phyloP scores from a whole-genome alignment of 2,797 vertebrate species.

The Zalophus californianus region DNA sequence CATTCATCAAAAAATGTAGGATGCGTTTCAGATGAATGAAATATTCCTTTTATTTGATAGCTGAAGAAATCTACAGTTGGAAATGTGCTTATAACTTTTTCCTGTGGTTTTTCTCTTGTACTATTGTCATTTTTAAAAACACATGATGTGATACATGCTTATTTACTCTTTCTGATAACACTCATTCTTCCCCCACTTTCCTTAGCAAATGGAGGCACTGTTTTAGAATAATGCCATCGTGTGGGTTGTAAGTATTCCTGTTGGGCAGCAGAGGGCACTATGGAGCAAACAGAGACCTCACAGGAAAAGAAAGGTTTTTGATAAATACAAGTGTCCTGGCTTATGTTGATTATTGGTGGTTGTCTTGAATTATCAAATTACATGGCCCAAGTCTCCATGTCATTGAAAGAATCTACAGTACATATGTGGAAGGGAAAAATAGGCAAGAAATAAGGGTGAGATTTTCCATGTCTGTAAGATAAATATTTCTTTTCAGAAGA shows the following conservation, averaged over 20 bases:
- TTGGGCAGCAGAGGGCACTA: constrained; percentile 69
- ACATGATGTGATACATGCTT: background rate
- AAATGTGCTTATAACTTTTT: constrained; percentile 23
- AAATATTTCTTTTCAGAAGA: constrained; percentile 26
- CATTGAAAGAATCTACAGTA: background rate
- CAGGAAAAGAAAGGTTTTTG: background rate
- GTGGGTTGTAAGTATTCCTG: background rate
- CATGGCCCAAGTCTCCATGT: background rate
- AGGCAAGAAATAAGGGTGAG: constrained; percentile 3
- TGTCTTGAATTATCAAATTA: constrained; percentile 33
- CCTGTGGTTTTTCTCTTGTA: background rate
- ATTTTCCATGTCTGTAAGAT: background rate
- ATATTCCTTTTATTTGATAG: constrained; percentile 38
- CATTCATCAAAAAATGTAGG: constrained; percentile 27
- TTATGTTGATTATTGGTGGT: background rate
- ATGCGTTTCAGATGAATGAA: background rate
- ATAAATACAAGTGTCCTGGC: background rate
- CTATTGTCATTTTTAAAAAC: constrained; percentile 11
- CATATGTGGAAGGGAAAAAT: background rate
- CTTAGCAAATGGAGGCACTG: constrained; percentile 16
- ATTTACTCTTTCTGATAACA: constrained; percentile 51
- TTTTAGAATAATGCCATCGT: background rate
- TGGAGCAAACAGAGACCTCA: constrained; percentile 30
- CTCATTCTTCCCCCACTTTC: background rate
- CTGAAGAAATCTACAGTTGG: background rate